These are phyloP conservation scores for Oplegnathus fasciatus DNA, from an alignment of 2,113 vertebrate genomes.

Conservation along the genomic window DNA sequence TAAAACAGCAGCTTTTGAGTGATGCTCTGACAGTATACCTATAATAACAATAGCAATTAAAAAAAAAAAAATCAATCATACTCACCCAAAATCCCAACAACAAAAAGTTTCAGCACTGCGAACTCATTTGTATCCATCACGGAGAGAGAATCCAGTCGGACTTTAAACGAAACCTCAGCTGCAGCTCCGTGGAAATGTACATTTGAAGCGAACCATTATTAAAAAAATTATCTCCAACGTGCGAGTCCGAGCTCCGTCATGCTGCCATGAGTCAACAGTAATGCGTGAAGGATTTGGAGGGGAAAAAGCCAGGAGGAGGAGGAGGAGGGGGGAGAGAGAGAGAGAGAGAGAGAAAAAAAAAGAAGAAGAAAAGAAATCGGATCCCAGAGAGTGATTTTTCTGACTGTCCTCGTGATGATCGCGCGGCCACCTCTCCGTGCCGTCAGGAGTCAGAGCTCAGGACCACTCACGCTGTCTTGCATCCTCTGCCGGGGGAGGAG, in stretches of 20 bases:
- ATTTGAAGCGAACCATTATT: conserved; percentile 73
- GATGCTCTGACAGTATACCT: background rate
- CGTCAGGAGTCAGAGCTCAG: conserved; percentile 62
- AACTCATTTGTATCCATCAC: conserved; percentile 80
- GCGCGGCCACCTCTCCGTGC: conserved; percentile 37
- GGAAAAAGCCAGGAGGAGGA: background rate
- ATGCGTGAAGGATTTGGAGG: background rate
- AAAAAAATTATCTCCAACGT: conserved; percentile 43
- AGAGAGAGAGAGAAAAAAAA: background rate
- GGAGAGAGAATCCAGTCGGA: conserved; percentile 54
- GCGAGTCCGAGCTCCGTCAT: conserved; percentile 37
- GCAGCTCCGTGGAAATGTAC: conserved; percentile 56
- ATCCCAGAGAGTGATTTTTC: conserved; percentile 21
- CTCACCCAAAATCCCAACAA: conserved; percentile 80
- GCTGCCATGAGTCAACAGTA: background rate
- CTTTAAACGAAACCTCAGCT: conserved; percentile 69
- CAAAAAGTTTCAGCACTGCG: conserved; percentile 79
- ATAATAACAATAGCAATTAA: background rate
- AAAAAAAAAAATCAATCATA: background rate
- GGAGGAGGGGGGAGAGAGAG: background rate
- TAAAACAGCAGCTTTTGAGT: background rate
- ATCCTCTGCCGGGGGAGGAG: conserved; percentile 52
- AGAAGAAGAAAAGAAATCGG: background rate
- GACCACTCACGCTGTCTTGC: conserved; percentile 58
- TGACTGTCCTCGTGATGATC: conserved; percentile 33